Evolutionary conservation across 2,113 vertebrate genomes (phyloP), one percentile per base, ranked within the genome.

Genomic region (Cairina moschata): DNA sequence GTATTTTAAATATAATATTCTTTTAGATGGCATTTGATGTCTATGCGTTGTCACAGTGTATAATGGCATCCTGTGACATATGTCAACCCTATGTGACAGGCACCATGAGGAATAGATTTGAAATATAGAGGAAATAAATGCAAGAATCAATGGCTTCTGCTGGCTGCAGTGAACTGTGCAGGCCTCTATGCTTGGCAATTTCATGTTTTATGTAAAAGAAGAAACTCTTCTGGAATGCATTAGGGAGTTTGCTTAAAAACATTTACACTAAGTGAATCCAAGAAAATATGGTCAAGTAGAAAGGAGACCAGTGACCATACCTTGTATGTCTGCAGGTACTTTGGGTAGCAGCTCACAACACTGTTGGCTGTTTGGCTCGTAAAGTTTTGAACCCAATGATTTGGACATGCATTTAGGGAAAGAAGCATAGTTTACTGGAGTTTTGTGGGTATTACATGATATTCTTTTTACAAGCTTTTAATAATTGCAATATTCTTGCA

Each of bases 161-260:
- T 86, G 93, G 96, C 96, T 88, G 80, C 94, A 83, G 62, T 94
- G 96, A 98, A 94, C 96, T 95, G 71, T 91, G 69, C 78, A 63
- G 92, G 88, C 73, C 73, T 91, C 85, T 5, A 75, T 0, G 16
- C 76, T 91, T 88, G 91, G 84, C 48, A 69, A 78, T 91, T 86
- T 77, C 95, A 97, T 97, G 94, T 98, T 98, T 98, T 97, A 98
- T 98, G 96, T 87, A 97, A 52, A 95, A 94, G 94, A 58, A 86
- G 86, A 77, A 89, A 72, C 90, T 72, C 87, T 65, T 71, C 34
- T 52, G 77, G 77, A 95, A 95, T 50, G 83, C 25, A 74, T 42
- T 46, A 83, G 83, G 62, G 69, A 95, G 60, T 40, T 54, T 78
- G 86, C 74, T 83, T 55, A 62, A 82, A 95, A 87, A 8, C 46